Evolutionary conservation across 2,797 vertebrate genomes (phyloP), one percentile per base, ranked within the genome.

Genomic region (Decapterus maruadsi): DNA sequence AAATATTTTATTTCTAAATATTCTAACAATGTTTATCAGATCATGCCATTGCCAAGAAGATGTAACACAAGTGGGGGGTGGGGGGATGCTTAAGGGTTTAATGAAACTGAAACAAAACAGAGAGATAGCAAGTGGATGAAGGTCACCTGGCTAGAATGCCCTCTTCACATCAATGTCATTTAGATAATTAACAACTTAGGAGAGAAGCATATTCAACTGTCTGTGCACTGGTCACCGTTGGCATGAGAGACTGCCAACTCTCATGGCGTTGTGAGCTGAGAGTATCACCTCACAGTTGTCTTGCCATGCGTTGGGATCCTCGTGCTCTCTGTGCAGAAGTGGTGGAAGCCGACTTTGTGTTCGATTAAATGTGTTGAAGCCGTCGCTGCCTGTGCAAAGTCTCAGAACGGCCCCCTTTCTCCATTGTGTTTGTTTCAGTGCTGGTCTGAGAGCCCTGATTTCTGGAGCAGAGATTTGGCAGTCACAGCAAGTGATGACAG

Each of bases 401-500:
- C 93, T 93, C 92, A 64, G 80, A 92, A 89, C 92, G 65, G 89
- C 89, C 93, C 92, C 88, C 26, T 34, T 34, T 74, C 82, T 82
- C 90, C 85, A 83, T 89, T 93, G 91, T 94, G 93, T 94, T 93
- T 94, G 93, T 93, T 87, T 93, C 92, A 43, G 89, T 94, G 94
- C 91, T 94, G 95, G 90, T 93, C 93, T 94, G 94, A 92, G 93
- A 95, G 93, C 88, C 92, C 92, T 93, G 91, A 89, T 94, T 95
- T 94, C 94, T 95, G 94, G 94, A 95, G 95, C 91, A 91, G 88
- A 92, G 91, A 95, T 93, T 95, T 95, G 95, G 95, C 95, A 96
- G 94, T 93, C 93, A 95, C 93, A 95, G 93, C 93, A 92, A 95
- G 94, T 95, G 95, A 95, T 95, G 95, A 95, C 95, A 95, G 95